Evolutionary conservation across 2,888 invertebrate species (phyloP).

Genomic region (Lottia scabra): DNA sequence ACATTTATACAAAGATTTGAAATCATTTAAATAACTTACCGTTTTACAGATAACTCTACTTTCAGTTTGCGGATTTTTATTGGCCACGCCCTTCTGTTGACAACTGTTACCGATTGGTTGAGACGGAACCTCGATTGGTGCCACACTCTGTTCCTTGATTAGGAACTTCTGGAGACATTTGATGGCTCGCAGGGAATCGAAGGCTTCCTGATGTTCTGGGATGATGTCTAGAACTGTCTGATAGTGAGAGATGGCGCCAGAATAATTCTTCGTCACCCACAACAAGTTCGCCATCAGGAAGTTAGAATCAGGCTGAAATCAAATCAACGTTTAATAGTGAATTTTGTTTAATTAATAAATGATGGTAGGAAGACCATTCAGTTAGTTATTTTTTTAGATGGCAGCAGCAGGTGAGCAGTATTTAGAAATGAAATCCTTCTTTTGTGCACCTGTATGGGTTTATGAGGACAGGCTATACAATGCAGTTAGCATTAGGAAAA

Average conservation of each 20-base stretch:
- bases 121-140: constrained; percentile 45
- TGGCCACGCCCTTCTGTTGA: constrained; percentile 29
- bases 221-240: constrained; percentile 61
- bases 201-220: constrained; percentile 55
- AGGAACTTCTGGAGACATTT: constrained; percentile 65
- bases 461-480: too few species aligned
- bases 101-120: constrained; percentile 38
- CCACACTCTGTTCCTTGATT: constrained; percentile 58
- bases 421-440: too few species aligned
- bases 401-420: too few species aligned
- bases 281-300: constrained; percentile 77
- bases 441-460: too few species aligned
- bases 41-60: constrained; percentile 64
- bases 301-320: constrained; percentile 78
- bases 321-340: not conserved
- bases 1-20: too few species aligned
- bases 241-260: constrained; percentile 66
- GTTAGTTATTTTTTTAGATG: too few species aligned
- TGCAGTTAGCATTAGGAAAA: too few species aligned
- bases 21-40: constrained; percentile 40
- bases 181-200: constrained; percentile 60
- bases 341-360: too few species aligned
- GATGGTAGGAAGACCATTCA: too few species aligned
- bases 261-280: constrained; percentile 75
- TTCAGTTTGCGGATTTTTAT: constrained; percentile 42